These are phyloP conservation scores for Syncerus caffer DNA, from an alignment of 2,797 vertebrate genomes.

Conservation along the genomic window DNA sequence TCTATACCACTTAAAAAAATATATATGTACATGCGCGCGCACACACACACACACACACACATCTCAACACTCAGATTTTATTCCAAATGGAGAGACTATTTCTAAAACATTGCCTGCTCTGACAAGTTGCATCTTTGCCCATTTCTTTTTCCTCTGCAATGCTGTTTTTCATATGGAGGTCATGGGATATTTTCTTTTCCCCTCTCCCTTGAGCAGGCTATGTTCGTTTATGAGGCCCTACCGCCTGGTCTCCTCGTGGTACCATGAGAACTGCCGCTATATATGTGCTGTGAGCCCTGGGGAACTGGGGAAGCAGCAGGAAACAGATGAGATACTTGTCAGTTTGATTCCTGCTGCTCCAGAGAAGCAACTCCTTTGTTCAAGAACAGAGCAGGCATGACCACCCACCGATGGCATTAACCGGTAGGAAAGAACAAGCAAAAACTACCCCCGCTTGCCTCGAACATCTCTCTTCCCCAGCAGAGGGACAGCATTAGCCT, in stretches of 20 bases:
- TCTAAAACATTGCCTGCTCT: neutral
- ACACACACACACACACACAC: accelerated
- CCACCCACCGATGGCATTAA: constrained; percentile 40
- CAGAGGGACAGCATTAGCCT: neutral
- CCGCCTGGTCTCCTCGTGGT: neutral
- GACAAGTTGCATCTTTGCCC: neutral
- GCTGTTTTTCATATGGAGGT: neutral
- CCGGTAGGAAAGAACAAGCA: neutral
- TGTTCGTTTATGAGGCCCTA: neutral
- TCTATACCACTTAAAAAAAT: neutral
- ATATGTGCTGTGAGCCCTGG: neutral
- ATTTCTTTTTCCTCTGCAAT: neutral
- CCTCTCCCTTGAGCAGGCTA: neutral
- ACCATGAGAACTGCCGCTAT: neutral
- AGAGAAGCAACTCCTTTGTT: constrained; percentile 47
- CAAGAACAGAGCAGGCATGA: constrained; percentile 45
- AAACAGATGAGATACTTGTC: constrained; percentile 45
- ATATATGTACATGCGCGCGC: too few relatives aligned
- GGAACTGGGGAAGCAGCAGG: neutral
- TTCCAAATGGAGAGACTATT: neutral
- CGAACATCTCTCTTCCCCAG: neutral
- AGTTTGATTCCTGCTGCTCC: constrained; percentile 9
- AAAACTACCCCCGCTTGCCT: neutral
- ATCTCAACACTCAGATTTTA: neutral
- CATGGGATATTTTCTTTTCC: neutral